Evolutionary conservation across 2,797 vertebrate species (phyloP), one percentile per base, ranked within the genome.

Genomic region (Enteromius anoplus): DNA sequence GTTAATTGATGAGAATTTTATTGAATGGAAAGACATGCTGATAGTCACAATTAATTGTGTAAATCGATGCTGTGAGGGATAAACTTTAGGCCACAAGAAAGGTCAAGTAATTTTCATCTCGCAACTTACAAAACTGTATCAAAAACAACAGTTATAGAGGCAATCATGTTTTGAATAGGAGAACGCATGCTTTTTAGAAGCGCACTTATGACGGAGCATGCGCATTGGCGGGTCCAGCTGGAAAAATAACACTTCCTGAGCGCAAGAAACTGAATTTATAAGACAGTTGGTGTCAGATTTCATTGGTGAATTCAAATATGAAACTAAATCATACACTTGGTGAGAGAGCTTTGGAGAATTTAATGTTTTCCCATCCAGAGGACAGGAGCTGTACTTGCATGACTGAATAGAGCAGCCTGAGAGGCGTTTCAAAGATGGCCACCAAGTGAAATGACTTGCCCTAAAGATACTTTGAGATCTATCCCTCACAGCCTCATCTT

Each of bases 241-340:
- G 60, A 3, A 32, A 64, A 64, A 64, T 17, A 32, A 34, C 62
- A 34, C 29, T 65, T 17, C 6, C 26, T 62, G 23, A 29, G 12
- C 6, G 8, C 32, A 19, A 9, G 15, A 65, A 19, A 17, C 14
- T 4, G 19, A 32, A 65, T 65, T 65, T 34, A 65, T 65, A 15
- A 65, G 62, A 65, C 62, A 64, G 62, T 19, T 19, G 62, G 32
- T 64, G 62, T 65, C 62, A 65, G 29, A 32, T 32, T 19, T 65
- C 62, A 19, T 65, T 65, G 62, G 29, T 65, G 62, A 34, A 32
- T 65, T 65, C 8, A 65, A 65, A 65, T 34, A 65, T 9, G 15
- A 65, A 34, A 65, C 32, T 34, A 32, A 65, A 34, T 17, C 1
- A 15, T 17, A 65, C 7, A 7, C 29, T 65, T 34, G 29, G 62